These are phyloP conservation scores for Hyperoplus immaculatus DNA, from an alignment of 2,797 vertebrate genomes.

Conservation along the genomic window DNA sequence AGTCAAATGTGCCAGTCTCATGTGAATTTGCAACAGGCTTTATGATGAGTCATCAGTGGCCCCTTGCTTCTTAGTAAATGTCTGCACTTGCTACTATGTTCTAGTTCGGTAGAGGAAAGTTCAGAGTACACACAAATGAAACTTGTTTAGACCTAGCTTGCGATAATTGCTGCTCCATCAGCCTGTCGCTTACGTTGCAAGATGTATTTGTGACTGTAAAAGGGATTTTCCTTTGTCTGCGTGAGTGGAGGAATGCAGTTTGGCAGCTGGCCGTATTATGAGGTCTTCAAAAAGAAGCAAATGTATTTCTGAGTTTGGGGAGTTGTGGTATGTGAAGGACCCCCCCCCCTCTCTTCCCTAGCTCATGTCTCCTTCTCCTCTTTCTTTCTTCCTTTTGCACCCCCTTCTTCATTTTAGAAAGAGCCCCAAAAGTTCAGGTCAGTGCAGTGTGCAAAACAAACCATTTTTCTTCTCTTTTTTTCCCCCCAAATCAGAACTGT, in stretches of 20 bases:
- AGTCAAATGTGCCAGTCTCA: background rate
- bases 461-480: constrained; percentile 29
- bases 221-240: constrained; percentile 70
- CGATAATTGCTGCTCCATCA: constrained; percentile 24
- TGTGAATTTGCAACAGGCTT: background rate
- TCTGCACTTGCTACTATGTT: background rate
- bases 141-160: constrained; percentile 33
- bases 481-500: constrained; percentile 23
- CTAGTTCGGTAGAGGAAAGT: constrained; percentile 2
- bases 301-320: constrained; percentile 72
- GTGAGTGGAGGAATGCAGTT: constrained; percentile 72
- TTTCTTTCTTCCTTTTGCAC: constrained; percentile 11
- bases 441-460: constrained; percentile 62
- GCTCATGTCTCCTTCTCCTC: constrained; percentile 36
- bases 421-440: constrained; percentile 62
- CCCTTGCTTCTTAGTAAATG: background rate
- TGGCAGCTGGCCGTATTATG: constrained; percentile 72
- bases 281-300: constrained; percentile 70
- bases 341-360: constrained; percentile 27
- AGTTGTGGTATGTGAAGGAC: constrained; percentile 77
- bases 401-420: constrained; percentile 23
- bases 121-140: background rate
- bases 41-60: constrained; percentile 27
- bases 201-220: constrained; percentile 55
- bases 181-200: constrained; percentile 9